Evolutionary conservation across 1,140 invertebrate genomes (phyloP), one percentile per base, ranked within the genome.

Genomic region (Bombus cullumanus): DNA sequence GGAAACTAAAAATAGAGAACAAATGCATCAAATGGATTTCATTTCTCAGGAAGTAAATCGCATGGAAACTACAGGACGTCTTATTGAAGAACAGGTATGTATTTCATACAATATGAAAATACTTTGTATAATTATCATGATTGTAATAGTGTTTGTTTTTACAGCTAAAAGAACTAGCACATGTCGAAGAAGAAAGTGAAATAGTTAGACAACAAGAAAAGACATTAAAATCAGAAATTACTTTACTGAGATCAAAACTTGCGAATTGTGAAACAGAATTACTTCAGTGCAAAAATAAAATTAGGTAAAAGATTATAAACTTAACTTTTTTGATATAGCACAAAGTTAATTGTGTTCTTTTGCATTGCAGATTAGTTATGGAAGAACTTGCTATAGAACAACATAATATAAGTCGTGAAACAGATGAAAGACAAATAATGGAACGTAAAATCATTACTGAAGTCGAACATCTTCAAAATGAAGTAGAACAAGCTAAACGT

Each of bases 181-280:
- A 98, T 90, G 96, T 98, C 10, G 98, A 98, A 94, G 97, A 98
- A 92, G 98, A 98, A 94, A 97, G 96, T 92, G 98, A 99, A 94
- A 96, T 98, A 91, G 97, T 98, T n/a, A 97, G 97, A 91, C 97
- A 98, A 90, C 97, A 98, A 93, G 98, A 98, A 92, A 98, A 98
- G 94, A 98, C 97, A 0, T 92, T 98, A 0, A 97, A 98, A 92
- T 98, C 97, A 0, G 98, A 98, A 96, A 97, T 98, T 86, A 97
- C 97, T 1, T 94, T 98, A 68, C 95, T 98, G 59, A 96, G 98
- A 83, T 98, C 97, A 1, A 98, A 98, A 93, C 94, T 98, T 78
- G 97, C 97, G 0, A 98, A 98, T 94, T 98, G 98, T 93, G 98
- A 98, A 95, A 98, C 97, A 0, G 98, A 99, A 94, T 94, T 98